phyloP scores from a whole-genome alignment of 1,140 invertebrate species.

The Dendrolimus kikuchii region DNA sequence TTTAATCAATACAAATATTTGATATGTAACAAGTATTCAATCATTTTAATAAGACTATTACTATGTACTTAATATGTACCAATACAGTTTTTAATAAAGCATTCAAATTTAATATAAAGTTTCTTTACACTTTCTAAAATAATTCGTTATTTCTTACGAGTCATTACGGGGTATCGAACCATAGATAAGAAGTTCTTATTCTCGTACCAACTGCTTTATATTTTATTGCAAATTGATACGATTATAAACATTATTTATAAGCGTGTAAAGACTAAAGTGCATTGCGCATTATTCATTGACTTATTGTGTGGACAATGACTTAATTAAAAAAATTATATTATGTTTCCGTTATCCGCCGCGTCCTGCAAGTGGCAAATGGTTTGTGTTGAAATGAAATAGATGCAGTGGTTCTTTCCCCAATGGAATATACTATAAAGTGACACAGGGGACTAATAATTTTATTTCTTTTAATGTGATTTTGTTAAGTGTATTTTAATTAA shows the following conservation, averaged over 20 bases:
- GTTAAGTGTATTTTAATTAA: conserved; percentile 8
- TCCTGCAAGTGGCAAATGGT: conserved; percentile 13
- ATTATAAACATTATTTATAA: conserved; percentile 8
- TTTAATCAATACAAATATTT: too few species aligned
- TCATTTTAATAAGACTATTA: too few species aligned
- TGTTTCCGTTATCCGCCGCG: conserved; percentile 21
- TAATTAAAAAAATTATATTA: conserved; percentile 5
- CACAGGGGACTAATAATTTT: background rate
- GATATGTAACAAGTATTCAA: too few species aligned
- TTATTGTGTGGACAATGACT: conserved; percentile 4
- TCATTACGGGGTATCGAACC: too few species aligned
- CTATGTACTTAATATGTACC: too few species aligned
- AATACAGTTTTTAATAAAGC: too few species aligned
- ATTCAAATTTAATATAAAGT: too few species aligned
- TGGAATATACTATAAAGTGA: conserved; percentile 14
- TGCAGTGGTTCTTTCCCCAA: conserved; percentile 10
- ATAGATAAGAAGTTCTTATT: too few species aligned
- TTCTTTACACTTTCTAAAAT: too few species aligned
- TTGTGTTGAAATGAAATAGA: conserved; percentile 5
- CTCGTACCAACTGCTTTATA: too few species aligned
- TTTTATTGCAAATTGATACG: background rate
- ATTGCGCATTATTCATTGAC: conserved; percentile 5
- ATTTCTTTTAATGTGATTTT: background rate
- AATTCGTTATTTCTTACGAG: too few species aligned
- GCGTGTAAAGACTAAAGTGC: conserved; percentile 13